phyloP scores from a whole-genome alignment of 2,113 vertebrate species.

The Ahaetulla prasina region DNA sequence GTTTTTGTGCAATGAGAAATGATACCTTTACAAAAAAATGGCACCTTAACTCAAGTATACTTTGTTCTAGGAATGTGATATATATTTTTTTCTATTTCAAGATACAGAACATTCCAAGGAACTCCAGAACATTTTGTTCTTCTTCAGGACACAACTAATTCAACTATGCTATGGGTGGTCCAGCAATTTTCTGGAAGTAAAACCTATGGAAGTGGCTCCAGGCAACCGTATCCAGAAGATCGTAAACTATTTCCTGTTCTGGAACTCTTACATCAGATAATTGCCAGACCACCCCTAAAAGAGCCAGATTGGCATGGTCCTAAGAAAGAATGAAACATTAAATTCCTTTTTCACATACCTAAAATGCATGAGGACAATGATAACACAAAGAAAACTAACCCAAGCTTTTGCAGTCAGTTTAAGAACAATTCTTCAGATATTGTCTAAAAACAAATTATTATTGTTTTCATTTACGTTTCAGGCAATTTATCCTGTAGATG shows the following conservation, averaged over 20 bases:
- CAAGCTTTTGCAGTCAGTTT: neutral
- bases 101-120: neutral
- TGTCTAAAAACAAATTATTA: neutral
- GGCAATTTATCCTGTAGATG: neutral
- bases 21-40: neutral
- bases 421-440: constrained; percentile 1
- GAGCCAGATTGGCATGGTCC: neutral
- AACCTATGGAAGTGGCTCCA: neutral
- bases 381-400: neutral
- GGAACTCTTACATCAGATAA: neutral
- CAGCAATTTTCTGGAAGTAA: neutral
- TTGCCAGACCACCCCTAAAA: neutral
- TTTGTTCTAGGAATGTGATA: neutral
- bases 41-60: neutral
- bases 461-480: neutral
- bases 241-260: neutral
- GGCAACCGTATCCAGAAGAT: neutral
- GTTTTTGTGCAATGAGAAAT: neutral
- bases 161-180: neutral
- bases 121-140: neutral
- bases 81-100: neutral
- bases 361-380: neutral
- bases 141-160: neutral
- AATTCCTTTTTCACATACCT: neutral
- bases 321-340: neutral